Conservation (phyloP, 2,888 invertebrate species). For the Parnassius smintheus region DNA sequence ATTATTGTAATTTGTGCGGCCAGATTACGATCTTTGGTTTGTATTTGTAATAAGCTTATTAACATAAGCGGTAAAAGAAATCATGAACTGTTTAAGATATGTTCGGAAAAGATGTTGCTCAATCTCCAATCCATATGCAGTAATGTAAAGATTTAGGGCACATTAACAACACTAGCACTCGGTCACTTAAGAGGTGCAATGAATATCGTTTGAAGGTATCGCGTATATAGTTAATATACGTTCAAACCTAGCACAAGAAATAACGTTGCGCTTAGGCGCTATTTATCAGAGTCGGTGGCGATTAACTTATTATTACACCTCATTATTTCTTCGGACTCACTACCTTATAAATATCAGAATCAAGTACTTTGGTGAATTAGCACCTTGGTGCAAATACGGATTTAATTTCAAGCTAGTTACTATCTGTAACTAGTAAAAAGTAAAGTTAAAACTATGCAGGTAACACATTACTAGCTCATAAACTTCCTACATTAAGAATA, state of each 20-base stretch:
- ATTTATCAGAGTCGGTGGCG: constrained; percentile 25
- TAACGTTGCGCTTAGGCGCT: constrained; percentile 21
- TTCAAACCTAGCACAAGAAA: constrained; percentile 16
- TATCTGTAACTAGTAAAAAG: background rate
- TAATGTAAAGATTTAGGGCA: background rate
- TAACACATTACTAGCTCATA: too few relatives aligned
- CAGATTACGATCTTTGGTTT: too few relatives aligned
- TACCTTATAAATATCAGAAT: constrained; percentile 3
- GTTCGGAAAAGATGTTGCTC: background rate
- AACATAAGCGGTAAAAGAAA: too few relatives aligned
- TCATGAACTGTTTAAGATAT: too few relatives aligned
- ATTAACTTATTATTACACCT: constrained; percentile 27
- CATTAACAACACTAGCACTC: constrained; percentile 10
- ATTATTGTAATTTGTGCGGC: too few relatives aligned
- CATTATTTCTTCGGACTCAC: constrained; percentile 21
- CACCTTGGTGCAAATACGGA: constrained; percentile 11
- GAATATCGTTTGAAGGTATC: constrained; percentile 16
- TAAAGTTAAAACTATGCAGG: too few relatives aligned
- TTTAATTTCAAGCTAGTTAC: constrained; percentile 1
- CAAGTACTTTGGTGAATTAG: constrained; percentile 3
- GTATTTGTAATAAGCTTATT: too few relatives aligned
- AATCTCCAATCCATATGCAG: constrained; percentile 9
- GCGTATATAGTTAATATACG: constrained; percentile 22
- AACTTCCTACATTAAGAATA: too few relatives aligned
- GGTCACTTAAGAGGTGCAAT: constrained; percentile 1